Base-by-base conservation (phyloP, 2,113 vertebrate species). In the Caretta caretta region DNA sequence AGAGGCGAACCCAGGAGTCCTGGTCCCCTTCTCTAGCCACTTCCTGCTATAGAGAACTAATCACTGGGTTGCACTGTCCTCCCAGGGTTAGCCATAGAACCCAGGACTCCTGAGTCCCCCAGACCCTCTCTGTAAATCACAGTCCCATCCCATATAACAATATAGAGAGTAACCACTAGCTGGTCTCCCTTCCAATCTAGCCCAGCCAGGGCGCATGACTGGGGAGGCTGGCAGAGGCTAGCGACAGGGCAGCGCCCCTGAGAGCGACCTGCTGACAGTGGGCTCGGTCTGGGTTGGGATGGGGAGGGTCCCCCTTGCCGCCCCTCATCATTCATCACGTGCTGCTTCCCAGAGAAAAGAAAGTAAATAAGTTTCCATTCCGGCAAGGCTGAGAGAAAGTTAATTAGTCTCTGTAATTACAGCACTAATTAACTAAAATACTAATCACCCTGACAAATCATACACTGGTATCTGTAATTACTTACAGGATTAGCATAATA, bases 361-460 rank as follows among this genome's bases (percentile, higher is more conserved):
- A 86, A 54, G 90, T 62, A 25, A 92, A 69, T n/a, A 62, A 65
- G 85, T 83, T 88, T 54, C 49, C 83, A 85, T 69, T 54, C 49
- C 81, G 88, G 86, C 86, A 75, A 84, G 91, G 81, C 91, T 92
- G 91, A 72, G 88, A 82, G 91, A 84, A 92, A 92, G 91, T 92
- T 92, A 93, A 89, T 93, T 98, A 98, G 98, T 98, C 98, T 90
- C 98, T 98, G 98, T 98, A 99, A 99, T 99, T 98, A 98, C 98
- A 98, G 98, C 97, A 89, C 98, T 99, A 98, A 99, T 98, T 98
- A 99, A 98, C 98, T 99, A 98, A 99, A 99, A 98, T 98, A 98
- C 98, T 97, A 99, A 99, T 98, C 98, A 98, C 98, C 96, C 98
- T 98, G 98, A 98, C 98, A 99, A 98, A 98, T 98, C 98, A 99